Base-by-base conservation (phyloP, 2,888 invertebrate genomes). In the Oxytorus armatus region DNA sequence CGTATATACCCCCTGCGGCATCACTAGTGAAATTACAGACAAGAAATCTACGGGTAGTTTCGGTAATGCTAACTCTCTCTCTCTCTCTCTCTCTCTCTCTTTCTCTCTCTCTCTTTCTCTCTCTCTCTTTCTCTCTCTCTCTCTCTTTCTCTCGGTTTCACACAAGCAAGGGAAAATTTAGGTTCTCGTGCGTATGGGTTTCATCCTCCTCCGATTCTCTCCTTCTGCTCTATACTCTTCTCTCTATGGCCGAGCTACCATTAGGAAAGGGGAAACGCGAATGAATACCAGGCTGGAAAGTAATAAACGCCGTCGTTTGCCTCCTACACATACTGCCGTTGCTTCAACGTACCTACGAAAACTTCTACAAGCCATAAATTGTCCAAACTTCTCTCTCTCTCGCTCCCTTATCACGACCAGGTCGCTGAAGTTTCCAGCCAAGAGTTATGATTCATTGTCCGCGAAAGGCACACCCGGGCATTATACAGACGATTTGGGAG, bases 301-400 rank as follows among this genome's bases (percentile, higher is more conserved):
- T 87, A 87, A 87, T 87, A 86, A 87, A 86, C 86, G 86, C 85
- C 83, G 79, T 78, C 81, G 83, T 81, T 83, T 82, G 83, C 75
- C 80, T 83, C 81, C 73, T 53, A 5, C 63, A 59, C 51, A 63
- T 51, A 49, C 39, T 63, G 77, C 69, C 39, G 42, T 68, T 61
- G 51, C 69, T 57, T 76, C 82, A 83, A 84, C 77, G 55, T 16
- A 57, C 76, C 75, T 76, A 82, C 77, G 77, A 84, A 84, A 85
- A 85, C 85, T 85, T 85, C 83, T 77, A 79, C 75, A 75, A 83
- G 29, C 81, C 83, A 85, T 85, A 86, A 87, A 87, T 87, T 86
- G 85, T 85, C 83, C 84, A 85, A 86, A 87, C 85, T 87, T 87
- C 83, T 1, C 44, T 42, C 53, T 39, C 39, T 42, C n/a, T 55